phyloP scores from a whole-genome alignment of 1,140 invertebrate genomes.

The Lepidurus apus region DNA sequence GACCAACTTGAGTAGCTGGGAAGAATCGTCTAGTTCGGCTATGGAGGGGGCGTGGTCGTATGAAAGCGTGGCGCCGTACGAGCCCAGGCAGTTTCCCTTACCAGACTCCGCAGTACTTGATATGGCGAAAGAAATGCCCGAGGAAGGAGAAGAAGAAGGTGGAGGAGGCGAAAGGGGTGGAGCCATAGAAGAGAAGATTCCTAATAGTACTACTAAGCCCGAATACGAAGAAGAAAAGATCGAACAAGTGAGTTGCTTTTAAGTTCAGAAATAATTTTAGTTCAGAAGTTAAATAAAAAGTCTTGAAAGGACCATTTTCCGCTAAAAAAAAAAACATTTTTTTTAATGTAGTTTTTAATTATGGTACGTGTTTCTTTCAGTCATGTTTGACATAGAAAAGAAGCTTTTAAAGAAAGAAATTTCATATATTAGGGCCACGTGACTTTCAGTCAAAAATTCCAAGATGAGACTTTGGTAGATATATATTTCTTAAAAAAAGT shows the following conservation, averaged over 20 bases:
- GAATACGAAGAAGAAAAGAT: conserved; percentile 17
- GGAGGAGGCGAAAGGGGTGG: background rate
- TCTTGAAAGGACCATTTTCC: background rate
- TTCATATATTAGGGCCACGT: too few species aligned
- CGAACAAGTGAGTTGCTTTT: conserved; percentile 6
- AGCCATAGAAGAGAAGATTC: background rate
- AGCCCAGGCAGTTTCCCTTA: conserved; percentile 66
- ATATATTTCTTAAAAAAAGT: too few species aligned
- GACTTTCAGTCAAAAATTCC: too few species aligned
- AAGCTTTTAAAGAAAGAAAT: too few species aligned
- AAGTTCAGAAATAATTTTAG: conserved; percentile 3
- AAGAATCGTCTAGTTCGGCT: conserved; percentile 30
- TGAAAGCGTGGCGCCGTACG: conserved; percentile 55
- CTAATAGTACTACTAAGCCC: background rate
- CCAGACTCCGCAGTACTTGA: conserved; percentile 60
- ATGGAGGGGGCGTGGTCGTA: conserved; percentile 26
- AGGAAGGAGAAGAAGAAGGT: conserved; percentile 49
- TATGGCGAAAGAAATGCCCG: conserved; percentile 64
- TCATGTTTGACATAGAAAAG: too few species aligned
- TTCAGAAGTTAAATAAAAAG: conserved; percentile 24
- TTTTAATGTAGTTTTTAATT: too few species aligned
- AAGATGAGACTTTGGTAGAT: too few species aligned
- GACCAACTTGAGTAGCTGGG: conserved; percentile 34
- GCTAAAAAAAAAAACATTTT: too few species aligned
- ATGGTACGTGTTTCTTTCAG: too few species aligned